Conservation (phyloP, 2,797 vertebrate species). For the Spheniscus humboldti region DNA sequence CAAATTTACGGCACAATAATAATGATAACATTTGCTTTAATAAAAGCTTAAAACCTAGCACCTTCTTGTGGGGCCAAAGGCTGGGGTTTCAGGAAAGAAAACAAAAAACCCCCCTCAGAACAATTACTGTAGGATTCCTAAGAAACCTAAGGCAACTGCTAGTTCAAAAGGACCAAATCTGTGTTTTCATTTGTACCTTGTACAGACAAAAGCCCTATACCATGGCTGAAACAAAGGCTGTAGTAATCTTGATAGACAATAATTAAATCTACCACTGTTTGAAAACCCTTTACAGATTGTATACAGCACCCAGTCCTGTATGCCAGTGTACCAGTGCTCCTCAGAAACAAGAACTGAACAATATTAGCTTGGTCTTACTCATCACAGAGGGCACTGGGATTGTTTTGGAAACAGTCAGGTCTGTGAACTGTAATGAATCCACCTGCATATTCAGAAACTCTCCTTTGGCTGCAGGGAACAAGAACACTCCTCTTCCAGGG, state of each 20-base stretch:
- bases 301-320: neutral
- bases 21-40: neutral
- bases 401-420: neutral
- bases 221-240: neutral
- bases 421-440: neutral
- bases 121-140: neutral
- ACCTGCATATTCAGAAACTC: neutral
- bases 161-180: neutral
- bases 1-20: neutral
- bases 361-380: neutral
- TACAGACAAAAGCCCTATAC: neutral
- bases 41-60: neutral
- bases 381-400: neutral
- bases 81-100: neutral
- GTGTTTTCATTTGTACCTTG: neutral
- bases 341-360: neutral
- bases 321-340: neutral
- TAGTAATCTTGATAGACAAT: neutral
- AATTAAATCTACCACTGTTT: neutral
- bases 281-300: neutral
- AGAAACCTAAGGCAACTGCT: neutral
- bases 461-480: neutral
- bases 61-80: neutral
- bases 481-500: neutral
- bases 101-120: neutral